Evolutionary conservation across 2,888 invertebrate genomes (phyloP).

Genomic region (Liodrosophila aerea): DNA sequence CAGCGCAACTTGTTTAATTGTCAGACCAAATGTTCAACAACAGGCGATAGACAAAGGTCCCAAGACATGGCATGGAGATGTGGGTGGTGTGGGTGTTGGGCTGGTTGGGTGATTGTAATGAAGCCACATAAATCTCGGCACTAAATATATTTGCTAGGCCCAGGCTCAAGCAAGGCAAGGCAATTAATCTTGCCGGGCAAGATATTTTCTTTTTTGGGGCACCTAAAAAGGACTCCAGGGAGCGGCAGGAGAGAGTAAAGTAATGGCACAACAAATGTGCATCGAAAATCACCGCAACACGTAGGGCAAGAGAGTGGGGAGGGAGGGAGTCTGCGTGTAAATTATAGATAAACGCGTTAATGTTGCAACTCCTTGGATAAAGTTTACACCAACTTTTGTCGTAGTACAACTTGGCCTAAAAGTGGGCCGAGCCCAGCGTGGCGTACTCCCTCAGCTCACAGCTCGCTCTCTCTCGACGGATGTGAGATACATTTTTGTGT

Average conservation of each 20-base stretch:
- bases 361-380: constrained; percentile 57
- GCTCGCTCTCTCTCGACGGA: constrained; percentile 40
- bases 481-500: constrained; percentile 51
- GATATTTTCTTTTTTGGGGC: constrained; percentile 15
- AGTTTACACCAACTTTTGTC: constrained; percentile 43
- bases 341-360: constrained; percentile 77
- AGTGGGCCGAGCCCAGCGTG: constrained; percentile 39
- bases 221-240: constrained; percentile 47
- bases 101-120: constrained; percentile 46
- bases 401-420: constrained; percentile 52
- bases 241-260: constrained; percentile 30
- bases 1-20: constrained; percentile 65
- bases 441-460: neutral
- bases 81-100: neutral
- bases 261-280: constrained; percentile 73
- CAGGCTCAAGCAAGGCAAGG: constrained; percentile 38
- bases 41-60: constrained; percentile 35
- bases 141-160: constrained; percentile 68
- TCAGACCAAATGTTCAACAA: constrained; percentile 49
- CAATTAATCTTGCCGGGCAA: constrained; percentile 65
- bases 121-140: constrained; percentile 74
- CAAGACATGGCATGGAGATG: neutral
- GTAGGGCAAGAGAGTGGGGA: neutral
- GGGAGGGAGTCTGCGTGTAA: constrained; percentile 58
- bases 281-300: constrained; percentile 51